These are phyloP conservation scores for Macrophya alboannulata DNA, from an alignment of 2,888 invertebrate genomes.

Conservation along the genomic window DNA sequence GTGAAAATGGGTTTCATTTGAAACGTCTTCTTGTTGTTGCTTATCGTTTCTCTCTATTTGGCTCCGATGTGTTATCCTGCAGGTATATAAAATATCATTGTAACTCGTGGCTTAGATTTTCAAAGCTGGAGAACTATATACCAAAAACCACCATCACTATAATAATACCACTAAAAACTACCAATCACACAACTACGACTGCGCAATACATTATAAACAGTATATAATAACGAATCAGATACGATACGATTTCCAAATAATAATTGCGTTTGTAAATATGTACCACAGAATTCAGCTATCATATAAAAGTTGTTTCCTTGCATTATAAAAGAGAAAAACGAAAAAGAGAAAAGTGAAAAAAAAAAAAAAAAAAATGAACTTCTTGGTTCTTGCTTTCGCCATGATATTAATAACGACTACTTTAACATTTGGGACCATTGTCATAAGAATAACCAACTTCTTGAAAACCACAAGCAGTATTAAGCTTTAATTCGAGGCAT, in stretches of 20 bases:
- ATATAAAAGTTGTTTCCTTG: conserved; percentile 62
- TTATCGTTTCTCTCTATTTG: conserved; percentile 44
- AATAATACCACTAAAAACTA: background rate
- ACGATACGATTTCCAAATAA: conserved; percentile 6
- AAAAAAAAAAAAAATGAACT: conserved; percentile 30
- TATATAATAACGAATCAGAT: conserved; percentile 8
- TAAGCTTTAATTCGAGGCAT: conserved; percentile 68
- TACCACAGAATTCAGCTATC: conserved; percentile 61
- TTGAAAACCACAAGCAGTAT: conserved; percentile 70
- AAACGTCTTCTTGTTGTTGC: conserved; percentile 50
- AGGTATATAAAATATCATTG: background rate
- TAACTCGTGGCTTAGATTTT: background rate
- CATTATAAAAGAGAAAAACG: conserved; percentile 50
- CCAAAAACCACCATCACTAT: background rate
- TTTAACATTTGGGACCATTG: conserved; percentile 78
- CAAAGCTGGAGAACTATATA: background rate
- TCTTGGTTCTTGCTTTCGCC: conserved; percentile 49
- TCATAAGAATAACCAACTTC: conserved; percentile 71
- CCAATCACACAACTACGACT: background rate
- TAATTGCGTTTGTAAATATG: conserved; percentile 46
- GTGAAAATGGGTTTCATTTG: conserved; percentile 40
- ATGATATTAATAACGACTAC: conserved; percentile 65
- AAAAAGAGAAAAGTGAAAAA: background rate
- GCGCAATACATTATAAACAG: conserved; percentile 6
- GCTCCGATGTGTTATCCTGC: conserved; percentile 27